Evolutionary conservation across 2,797 vertebrate species (phyloP).

Genomic region (Botia almorhae): DNA sequence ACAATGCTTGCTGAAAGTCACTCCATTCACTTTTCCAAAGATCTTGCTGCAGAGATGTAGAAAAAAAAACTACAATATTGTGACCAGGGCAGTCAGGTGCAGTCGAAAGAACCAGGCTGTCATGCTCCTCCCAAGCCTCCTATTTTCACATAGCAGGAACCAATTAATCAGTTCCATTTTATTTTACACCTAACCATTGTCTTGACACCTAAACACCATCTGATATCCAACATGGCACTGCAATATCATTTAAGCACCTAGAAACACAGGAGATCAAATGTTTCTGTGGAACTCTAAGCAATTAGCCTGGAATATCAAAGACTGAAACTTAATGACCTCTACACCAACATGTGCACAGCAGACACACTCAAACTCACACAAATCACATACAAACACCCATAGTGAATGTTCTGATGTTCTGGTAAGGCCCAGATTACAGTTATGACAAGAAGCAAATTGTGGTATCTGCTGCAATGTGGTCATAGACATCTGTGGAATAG

Average conservation of each 20-base stretch:
- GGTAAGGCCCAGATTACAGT: constrained; percentile 55
- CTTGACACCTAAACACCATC: constrained; percentile 30
- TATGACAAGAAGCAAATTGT: constrained; percentile 73
- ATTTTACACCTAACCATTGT: constrained; percentile 28
- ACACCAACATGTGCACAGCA: constrained; percentile 52
- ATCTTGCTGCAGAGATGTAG: constrained; percentile 61
- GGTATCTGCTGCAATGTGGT: constrained; percentile 73
- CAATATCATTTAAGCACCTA: constrained; percentile 11
- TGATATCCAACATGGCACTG: constrained; percentile 24
- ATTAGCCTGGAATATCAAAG: constrained; percentile 14
- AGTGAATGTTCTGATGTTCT: constrained; percentile 36
- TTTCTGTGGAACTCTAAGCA: constrained; percentile 1
- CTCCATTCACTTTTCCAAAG: constrained; percentile 54
- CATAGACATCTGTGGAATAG: constrained; percentile 49
- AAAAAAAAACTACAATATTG: constrained; percentile 3
- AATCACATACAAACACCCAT: constrained; percentile 27
- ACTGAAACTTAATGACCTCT: constrained; percentile 25
- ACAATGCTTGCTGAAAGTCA: constrained; percentile 46
- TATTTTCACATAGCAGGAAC: neutral
- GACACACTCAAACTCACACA: constrained; percentile 34
- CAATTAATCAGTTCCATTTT: constrained; percentile 4
- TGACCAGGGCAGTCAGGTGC: constrained; percentile 3
- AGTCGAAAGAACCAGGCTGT: neutral
- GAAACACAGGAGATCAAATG: constrained; percentile 14
- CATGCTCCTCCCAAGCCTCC: neutral